Evolutionary conservation across 2,797 vertebrate species (phyloP).

Genomic region (Poeciliopsis gracilis): DNA sequence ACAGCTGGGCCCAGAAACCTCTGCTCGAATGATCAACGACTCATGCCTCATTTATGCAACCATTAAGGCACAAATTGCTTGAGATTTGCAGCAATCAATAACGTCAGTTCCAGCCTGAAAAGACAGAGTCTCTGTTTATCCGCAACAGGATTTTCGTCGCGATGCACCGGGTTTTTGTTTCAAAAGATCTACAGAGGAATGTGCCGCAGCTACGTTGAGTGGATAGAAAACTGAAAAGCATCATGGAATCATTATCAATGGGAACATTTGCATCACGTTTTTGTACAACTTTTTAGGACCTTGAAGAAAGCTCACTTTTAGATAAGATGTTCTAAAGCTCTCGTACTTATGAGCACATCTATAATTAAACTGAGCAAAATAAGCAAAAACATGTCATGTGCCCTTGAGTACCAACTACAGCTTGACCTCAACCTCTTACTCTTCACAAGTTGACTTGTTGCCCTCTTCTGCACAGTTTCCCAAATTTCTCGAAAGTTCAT

Average conservation of each 20-base stretch:
- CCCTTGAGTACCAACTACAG: no score
- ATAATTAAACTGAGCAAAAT: background rate
- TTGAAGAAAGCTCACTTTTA: background rate
- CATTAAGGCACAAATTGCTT: slow-evolving; percentile 27
- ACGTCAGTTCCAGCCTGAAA: background rate
- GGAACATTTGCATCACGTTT: background rate
- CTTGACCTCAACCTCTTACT: no score
- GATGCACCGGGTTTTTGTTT: background rate
- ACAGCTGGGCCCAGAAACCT: slow-evolving; percentile 70
- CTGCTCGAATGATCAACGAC: slow-evolving; percentile 60
- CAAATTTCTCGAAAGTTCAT: background rate
- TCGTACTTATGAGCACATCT: background rate
- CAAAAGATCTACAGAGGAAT: no score
- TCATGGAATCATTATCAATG: background rate
- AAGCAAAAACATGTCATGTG: background rate
- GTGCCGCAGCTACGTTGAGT: background rate
- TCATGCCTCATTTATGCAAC: slow-evolving; percentile 48
- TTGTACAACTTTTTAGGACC: background rate
- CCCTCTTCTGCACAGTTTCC: background rate
- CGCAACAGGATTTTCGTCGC: background rate
- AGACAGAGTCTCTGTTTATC: background rate
- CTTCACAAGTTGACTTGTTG: no score
- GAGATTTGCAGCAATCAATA: slow-evolving; percentile 15
- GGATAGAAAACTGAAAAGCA: background rate
- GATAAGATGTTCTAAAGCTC: background rate